Conservation (phyloP, 2,888 invertebrate species). For the Callosobruchus maculatus region DNA sequence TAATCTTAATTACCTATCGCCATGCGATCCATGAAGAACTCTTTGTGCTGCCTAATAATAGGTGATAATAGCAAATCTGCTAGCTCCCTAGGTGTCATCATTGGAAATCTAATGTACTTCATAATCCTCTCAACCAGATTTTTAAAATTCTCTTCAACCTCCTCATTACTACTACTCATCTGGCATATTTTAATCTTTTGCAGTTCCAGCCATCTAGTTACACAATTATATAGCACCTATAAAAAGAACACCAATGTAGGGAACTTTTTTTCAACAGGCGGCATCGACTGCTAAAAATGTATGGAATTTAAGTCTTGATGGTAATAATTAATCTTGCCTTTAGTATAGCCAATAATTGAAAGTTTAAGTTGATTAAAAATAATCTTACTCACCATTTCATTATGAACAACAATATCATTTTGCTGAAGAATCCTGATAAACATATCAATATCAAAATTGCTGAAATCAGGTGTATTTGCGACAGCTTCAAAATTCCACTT, state of each 20-base stretch:
- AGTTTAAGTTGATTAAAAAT: too few relatives aligned
- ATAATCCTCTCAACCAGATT: constrained; percentile 71
- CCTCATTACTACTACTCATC: constrained; percentile 49
- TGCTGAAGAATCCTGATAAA: constrained; percentile 74
- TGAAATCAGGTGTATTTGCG: constrained; percentile 74
- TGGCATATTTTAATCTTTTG: constrained; percentile 61
- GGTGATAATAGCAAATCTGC: constrained; percentile 77
- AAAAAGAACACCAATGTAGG: constrained; percentile 45
- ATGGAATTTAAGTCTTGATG: too few relatives aligned
- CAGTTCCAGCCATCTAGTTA: constrained; percentile 66
- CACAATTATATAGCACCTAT: constrained; percentile 62
- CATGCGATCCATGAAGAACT: constrained; percentile 84
- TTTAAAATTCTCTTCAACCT: constrained; percentile 59
- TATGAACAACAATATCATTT: constrained; percentile 82
- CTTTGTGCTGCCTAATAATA: constrained; percentile 75
- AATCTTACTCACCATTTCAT: constrained; percentile 70
- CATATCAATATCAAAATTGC: constrained; percentile 76
- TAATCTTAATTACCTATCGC: constrained; percentile 55
- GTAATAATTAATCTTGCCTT: too few relatives aligned
- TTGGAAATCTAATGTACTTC: constrained; percentile 76
- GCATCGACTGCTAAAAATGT: too few relatives aligned
- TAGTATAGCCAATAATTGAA: too few relatives aligned
- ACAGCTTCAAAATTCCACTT: constrained; percentile 89
- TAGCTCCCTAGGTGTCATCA: constrained; percentile 90
- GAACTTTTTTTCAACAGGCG: too few relatives aligned